Conservation (phyloP, 2,888 invertebrate species). For the Drosophila sordidapex region DNA sequence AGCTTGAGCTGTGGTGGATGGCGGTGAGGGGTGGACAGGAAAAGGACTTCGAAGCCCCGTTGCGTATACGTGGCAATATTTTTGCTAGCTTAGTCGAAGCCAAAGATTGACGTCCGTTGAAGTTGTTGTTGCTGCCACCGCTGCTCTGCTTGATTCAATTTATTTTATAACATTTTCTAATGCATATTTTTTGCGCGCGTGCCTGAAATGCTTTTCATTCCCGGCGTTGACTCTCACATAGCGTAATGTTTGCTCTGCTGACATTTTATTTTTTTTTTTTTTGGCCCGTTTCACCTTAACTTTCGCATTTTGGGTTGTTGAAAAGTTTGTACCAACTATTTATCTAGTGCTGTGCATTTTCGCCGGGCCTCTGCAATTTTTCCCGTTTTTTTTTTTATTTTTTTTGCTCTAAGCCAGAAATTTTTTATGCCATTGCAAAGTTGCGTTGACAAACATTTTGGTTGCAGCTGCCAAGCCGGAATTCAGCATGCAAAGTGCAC, state of each 20-base stretch:
- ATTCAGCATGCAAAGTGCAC: constrained; percentile 26
- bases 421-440: constrained; percentile 35
- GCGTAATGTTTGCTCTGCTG: constrained; percentile 43
- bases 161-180: constrained; percentile 77
- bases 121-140: constrained; percentile 31
- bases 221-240: background rate
- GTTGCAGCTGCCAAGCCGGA: constrained; percentile 50
- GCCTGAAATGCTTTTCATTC: constrained; percentile 61
- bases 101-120: constrained; percentile 44
- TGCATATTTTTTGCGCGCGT: constrained; percentile 75
- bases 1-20: constrained; percentile 35
- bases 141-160: constrained; percentile 73
- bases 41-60: constrained; percentile 2
- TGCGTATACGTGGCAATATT: constrained; percentile 58
- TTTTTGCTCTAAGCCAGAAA: background rate
- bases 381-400: constrained; percentile 4
- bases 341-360: constrained; percentile 68
- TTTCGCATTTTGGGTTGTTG: constrained; percentile 46
- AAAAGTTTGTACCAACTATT: constrained; percentile 72
- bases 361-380: constrained; percentile 42
- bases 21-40: background rate
- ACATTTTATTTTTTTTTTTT: constrained; percentile 30
- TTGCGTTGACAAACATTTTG: constrained; percentile 72
- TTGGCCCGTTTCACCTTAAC: constrained; percentile 52
- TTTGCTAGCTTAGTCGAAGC: constrained; percentile 50